These are phyloP conservation scores for Pungitius pungitius DNA, from an alignment of 2,113 vertebrate species.

Conservation along the genomic window DNA sequence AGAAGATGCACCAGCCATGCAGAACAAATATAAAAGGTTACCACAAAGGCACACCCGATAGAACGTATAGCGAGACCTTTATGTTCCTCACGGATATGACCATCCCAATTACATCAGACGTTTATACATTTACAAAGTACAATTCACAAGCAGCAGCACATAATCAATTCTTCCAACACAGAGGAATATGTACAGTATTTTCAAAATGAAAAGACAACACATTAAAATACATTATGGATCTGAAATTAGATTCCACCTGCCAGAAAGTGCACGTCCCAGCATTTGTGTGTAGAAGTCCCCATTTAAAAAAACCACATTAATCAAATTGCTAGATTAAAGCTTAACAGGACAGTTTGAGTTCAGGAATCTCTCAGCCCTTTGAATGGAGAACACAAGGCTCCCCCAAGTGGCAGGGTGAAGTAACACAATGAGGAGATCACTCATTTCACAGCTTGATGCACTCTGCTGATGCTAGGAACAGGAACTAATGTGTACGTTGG, in stretches of 20 bases:
- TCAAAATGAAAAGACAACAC: background rate
- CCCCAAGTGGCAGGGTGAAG: conserved; percentile 62
- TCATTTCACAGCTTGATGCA: background rate
- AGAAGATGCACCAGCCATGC: conserved; percentile 13
- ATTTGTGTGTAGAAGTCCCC: background rate
- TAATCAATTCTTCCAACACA: conserved; percentile 5
- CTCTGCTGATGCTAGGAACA: too few relatives aligned
- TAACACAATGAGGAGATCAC: conserved; percentile 22
- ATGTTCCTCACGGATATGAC: background rate
- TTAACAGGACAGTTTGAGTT: background rate
- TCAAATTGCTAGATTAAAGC: background rate
- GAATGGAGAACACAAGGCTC: conserved; percentile 43
- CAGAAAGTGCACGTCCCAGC: background rate
- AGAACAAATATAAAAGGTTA: background rate
- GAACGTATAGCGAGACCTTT: conserved; percentile 12
- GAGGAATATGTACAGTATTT: conserved; percentile 26
- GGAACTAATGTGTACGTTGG: background rate
- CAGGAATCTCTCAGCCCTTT: conserved; percentile 13
- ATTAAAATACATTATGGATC: background rate
- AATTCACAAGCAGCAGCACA: conserved; percentile 17
- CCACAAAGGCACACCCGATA: background rate
- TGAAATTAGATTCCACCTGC: conserved; percentile 5
- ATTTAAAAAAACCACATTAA: background rate
- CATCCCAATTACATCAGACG: background rate
- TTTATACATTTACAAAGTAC: conserved; percentile 12